Evolutionary conservation across 2,113 vertebrate genomes (phyloP).

Genomic region (Terrapene triunguis): DNA sequence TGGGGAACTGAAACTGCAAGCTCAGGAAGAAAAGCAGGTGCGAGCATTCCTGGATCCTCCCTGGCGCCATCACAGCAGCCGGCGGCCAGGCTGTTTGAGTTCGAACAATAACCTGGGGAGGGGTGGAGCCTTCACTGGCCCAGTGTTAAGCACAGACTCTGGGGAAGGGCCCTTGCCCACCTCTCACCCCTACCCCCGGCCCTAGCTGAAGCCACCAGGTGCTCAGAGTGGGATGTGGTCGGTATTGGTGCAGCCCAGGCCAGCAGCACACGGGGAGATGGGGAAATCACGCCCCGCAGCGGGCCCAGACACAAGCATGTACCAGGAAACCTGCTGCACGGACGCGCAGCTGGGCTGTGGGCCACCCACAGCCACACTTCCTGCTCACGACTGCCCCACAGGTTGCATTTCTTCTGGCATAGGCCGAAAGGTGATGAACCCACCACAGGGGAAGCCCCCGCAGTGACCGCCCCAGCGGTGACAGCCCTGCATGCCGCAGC

Average conservation of each 20-base stretch:
- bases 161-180: not conserved
- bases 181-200: not conserved
- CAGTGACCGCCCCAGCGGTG: not conserved
- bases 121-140: not conserved
- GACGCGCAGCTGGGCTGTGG: not conserved
- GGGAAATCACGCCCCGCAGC: not conserved
- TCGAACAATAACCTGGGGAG: not conserved
- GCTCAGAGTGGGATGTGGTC: not conserved
- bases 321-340: not conserved
- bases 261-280: too few species aligned
- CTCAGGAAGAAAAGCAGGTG: too few species aligned
- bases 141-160: not conserved
- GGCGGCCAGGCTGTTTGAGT: too few species aligned
- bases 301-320: not conserved
- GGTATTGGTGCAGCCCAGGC: not conserved
- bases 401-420: not conserved
- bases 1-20: not conserved
- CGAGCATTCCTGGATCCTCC: too few species aligned
- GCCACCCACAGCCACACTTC: not conserved
- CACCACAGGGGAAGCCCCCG: not conserved
- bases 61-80: not conserved
- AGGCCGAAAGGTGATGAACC: not conserved
- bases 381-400: not conserved
- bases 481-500: not conserved
- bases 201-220: too few species aligned